Evolutionary conservation across 2,888 invertebrate genomes (phyloP).

Genomic region (Meandrusa payeni): DNA sequence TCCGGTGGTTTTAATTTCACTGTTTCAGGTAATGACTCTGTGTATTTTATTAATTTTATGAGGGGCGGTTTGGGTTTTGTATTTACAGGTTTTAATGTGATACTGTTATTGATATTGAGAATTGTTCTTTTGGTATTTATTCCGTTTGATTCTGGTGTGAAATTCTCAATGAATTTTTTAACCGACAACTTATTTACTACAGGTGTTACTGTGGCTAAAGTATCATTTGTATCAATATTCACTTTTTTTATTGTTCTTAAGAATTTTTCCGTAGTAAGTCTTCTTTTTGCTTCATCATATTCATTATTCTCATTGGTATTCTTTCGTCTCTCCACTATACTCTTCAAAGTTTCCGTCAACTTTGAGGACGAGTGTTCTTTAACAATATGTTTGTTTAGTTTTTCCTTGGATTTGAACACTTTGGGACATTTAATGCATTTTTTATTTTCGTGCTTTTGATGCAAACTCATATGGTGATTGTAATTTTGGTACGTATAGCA

Average conservation of each 20-base stretch:
- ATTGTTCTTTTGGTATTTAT: slow-evolving; percentile 29
- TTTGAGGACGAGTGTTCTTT: slow-evolving; percentile 50
- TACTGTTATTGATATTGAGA: slow-evolving; percentile 23
- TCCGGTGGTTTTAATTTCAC: slow-evolving; percentile 48
- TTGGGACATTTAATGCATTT: slow-evolving; percentile 58
- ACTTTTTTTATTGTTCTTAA: slow-evolving; percentile 49
- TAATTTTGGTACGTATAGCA: slow-evolving; percentile 67
- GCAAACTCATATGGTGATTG: slow-evolving; percentile 57
- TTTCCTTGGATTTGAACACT: slow-evolving; percentile 43
- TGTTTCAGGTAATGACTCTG: slow-evolving; percentile 3
- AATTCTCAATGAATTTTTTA: slow-evolving; percentile 62
- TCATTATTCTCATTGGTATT: slow-evolving; percentile 23
- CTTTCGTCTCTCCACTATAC: slow-evolving; percentile 52
- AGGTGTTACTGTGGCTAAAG: slow-evolving; percentile 39
- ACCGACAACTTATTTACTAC: slow-evolving; percentile 46
- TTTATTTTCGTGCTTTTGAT: slow-evolving; percentile 43
- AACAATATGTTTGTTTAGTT: slow-evolving; percentile 45
- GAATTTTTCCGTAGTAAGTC: slow-evolving; percentile 37
- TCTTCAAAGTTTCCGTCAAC: slow-evolving; percentile 59
- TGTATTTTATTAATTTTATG: slow-evolving; percentile 52
- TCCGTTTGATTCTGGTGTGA: slow-evolving; percentile 49
- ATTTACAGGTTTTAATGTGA: slow-evolving; percentile 38
- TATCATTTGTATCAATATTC: slow-evolving; percentile 4
- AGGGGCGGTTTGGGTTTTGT: slow-evolving; percentile 27
- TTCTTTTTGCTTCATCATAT: background rate